phyloP scores from a whole-genome alignment of 2,888 invertebrate genomes.

The Diabrotica balteata region DNA sequence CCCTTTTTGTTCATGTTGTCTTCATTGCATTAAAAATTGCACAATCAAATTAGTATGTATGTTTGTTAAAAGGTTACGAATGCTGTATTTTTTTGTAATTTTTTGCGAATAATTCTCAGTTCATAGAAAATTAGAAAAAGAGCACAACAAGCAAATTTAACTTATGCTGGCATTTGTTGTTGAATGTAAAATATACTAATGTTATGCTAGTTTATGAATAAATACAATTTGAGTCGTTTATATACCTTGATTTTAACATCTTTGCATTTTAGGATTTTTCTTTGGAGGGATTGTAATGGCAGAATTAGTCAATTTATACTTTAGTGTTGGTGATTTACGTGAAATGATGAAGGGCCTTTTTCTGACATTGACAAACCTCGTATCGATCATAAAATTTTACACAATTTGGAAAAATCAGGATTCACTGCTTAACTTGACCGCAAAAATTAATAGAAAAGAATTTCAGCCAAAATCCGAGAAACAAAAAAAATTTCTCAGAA shows the following conservation, averaged over 20 bases:
- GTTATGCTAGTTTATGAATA: too few species aligned
- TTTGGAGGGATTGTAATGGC: conserved; percentile 61
- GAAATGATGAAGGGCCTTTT: conserved; percentile 48
- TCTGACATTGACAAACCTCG: conserved; percentile 48
- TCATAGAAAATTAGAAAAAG: too few species aligned
- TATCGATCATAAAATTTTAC: conserved; percentile 30
- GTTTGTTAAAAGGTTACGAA: too few species aligned
- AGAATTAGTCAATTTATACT: conserved; percentile 61
- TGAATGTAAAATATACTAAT: too few species aligned
- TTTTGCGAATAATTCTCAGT: too few species aligned
- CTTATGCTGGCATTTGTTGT: too few species aligned
- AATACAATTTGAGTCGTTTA: too few species aligned
- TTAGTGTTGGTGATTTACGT: conserved; percentile 56
- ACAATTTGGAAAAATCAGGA: conserved; percentile 25
- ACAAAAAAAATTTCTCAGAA: conserved; percentile 11
- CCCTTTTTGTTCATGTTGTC: too few species aligned
- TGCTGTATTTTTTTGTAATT: too few species aligned
- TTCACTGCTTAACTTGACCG: conserved; percentile 11
- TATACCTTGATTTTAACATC: not conserved
- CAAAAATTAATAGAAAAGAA: conserved; percentile 25
- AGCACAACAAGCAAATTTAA: too few species aligned
- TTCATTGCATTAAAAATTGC: too few species aligned
- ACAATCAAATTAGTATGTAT: too few species aligned
- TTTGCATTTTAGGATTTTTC: conserved; percentile 33
- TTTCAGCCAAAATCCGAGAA: conserved; percentile 21